Conservation (phyloP, 2,888 invertebrate species). For the Ophion ventricosus region DNA sequence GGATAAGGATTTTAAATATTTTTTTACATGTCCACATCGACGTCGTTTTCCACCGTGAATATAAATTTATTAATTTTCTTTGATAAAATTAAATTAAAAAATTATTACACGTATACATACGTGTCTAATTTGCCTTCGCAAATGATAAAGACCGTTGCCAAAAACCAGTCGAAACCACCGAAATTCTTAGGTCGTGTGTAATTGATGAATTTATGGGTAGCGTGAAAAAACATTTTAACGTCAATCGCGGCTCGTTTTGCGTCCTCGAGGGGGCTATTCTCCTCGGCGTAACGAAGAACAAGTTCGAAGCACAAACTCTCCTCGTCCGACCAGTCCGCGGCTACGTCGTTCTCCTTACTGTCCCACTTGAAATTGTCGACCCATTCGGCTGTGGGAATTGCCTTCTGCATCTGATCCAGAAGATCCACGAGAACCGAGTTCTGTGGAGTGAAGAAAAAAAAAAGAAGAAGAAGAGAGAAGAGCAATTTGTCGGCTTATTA, state of each 20-base stretch:
- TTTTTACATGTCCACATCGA: no score
- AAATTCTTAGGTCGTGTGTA: conserved; percentile 74
- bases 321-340: conserved; percentile 75
- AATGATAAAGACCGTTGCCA: conserved; percentile 79
- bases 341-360: not conserved
- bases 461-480: not conserved
- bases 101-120: conserved; percentile 69
- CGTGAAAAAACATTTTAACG: conserved; percentile 77
- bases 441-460: conserved; percentile 67
- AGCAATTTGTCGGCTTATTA: no score
- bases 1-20: conserved; percentile 31
- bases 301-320: conserved; percentile 78
- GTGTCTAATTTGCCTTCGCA: conserved; percentile 77
- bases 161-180: conserved; percentile 81
- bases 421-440: conserved; percentile 75
- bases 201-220: conserved; percentile 76
- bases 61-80: not conserved
- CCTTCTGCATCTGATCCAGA: conserved; percentile 80
- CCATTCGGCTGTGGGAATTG: conserved; percentile 80
- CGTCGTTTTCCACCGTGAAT: no score
- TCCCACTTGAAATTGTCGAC: conserved; percentile 78
- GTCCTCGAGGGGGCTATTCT: conserved; percentile 71
- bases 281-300: conserved; percentile 75
- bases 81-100: not conserved
- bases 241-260: conserved; percentile 68